A percentile compares a stretch with the other conserved stretches of the same genome.
Conservation (phyloP, 2,888 invertebrate genomes). For the Neocrepidodera transversa region DNA sequence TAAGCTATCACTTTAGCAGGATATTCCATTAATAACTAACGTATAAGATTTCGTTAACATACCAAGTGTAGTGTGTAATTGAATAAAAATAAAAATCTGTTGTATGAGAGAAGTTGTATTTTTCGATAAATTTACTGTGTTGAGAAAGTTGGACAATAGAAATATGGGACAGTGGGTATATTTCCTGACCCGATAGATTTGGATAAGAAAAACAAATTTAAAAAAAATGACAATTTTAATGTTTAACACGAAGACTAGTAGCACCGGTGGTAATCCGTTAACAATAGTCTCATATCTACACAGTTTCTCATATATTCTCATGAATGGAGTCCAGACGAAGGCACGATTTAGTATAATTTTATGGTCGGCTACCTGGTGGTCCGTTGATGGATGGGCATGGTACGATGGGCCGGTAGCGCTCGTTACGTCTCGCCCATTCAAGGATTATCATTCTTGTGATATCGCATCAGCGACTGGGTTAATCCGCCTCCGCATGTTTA, state of each 20-base stretch:
- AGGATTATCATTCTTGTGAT: conserved; percentile 57
- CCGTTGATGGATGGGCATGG: conserved; percentile 54
- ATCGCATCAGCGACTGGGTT: conserved; percentile 42
- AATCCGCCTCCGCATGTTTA: conserved; percentile 46
- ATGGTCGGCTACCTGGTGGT: conserved; percentile 60
- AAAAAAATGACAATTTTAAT: conserved; percentile 35
- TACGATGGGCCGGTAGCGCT: conserved; percentile 54
- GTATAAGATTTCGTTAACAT: too few relatives aligned
- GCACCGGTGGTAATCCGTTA: conserved; percentile 58
- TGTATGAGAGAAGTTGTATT: too few relatives aligned
- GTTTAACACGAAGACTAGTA: conserved; percentile 56
- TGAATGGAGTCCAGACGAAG: conserved; percentile 56
- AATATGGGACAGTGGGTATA: too few relatives aligned
- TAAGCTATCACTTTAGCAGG: too few relatives aligned
- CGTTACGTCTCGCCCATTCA: conserved; percentile 57
- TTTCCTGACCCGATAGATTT: conserved; percentile 18
- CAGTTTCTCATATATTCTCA: conserved; percentile 58
- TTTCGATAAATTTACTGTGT: too few relatives aligned
- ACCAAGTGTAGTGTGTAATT: too few relatives aligned
- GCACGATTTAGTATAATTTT: conserved; percentile 61
- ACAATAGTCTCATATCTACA: conserved; percentile 59
- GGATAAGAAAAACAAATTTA: conserved; percentile 32
- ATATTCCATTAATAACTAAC: too few relatives aligned
- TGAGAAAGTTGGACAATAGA: too few relatives aligned
- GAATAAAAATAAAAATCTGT: too few relatives aligned